Conservation (phyloP, 2,888 invertebrate genomes). For the Protodeltote pygarga region DNA sequence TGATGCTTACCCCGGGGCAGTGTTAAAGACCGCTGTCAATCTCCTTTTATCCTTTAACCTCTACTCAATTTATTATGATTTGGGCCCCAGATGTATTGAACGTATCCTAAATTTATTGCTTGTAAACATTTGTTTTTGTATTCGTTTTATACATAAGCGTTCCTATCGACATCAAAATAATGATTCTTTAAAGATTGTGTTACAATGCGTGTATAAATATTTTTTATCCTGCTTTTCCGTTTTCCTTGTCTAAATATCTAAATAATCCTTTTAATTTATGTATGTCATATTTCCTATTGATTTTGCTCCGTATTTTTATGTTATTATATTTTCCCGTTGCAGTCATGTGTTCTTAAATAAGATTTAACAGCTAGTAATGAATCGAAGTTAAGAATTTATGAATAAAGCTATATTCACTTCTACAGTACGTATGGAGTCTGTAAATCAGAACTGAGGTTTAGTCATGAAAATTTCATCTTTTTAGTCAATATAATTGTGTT, state of each 20-base stretch:
- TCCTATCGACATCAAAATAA: constrained; percentile 40
- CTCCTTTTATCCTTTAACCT: constrained; percentile 73
- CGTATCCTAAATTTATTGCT: constrained; percentile 47
- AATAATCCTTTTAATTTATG: constrained; percentile 38
- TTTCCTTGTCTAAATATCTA: constrained; percentile 33
- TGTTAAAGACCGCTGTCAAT: constrained; percentile 77
- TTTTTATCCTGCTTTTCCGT: constrained; percentile 22
- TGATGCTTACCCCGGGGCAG: constrained; percentile 64
- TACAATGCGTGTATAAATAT: constrained; percentile 36
- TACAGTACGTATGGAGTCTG: too few relatives aligned
- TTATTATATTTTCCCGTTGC: constrained; percentile 5
- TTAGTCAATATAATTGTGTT: too few relatives aligned
- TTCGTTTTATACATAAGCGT: constrained; percentile 51
- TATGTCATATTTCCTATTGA: constrained; percentile 24
- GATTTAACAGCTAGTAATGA: too few relatives aligned
- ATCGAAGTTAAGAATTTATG: too few relatives aligned
- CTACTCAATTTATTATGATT: constrained; percentile 78
- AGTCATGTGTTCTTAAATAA: too few relatives aligned
- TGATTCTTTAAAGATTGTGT: constrained; percentile 40
- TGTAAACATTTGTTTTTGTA: constrained; percentile 57
- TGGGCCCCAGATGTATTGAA: constrained; percentile 50
- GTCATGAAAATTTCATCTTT: too few relatives aligned
- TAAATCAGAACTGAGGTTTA: too few relatives aligned
- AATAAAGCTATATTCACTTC: too few relatives aligned
- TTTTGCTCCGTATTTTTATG: constrained; percentile 15